Evolutionary conservation across 2,888 invertebrate genomes (phyloP).

Genomic region (Leucoptera coffeella): DNA sequence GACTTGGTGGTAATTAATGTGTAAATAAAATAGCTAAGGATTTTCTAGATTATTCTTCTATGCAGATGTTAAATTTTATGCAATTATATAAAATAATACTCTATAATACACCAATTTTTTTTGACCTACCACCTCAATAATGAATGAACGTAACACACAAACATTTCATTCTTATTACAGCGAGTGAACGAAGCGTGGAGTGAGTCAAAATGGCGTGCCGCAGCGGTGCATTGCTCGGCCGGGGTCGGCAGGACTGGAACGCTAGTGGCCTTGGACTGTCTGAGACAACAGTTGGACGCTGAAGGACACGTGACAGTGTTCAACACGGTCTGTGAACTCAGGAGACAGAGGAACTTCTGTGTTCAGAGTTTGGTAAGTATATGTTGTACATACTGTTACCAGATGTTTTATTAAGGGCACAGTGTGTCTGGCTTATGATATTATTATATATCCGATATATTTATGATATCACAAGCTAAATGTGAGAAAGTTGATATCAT

Average conservation of each 20-base stretch:
- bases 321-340: constrained; percentile 83
- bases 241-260: constrained; percentile 95
- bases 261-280: constrained; percentile 84
- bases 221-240: constrained; percentile 86
- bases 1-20: too few species aligned
- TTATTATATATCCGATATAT: too few species aligned
- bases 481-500: too few species aligned
- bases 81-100: too few species aligned
- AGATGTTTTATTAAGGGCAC: too few species aligned
- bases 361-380: constrained; percentile 77
- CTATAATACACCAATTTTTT: too few species aligned
- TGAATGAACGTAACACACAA: not conserved
- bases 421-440: too few species aligned
- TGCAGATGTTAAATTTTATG: too few species aligned
- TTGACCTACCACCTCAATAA: not conserved
- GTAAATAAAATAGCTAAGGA: too few species aligned
- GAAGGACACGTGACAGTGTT: constrained; percentile 83
- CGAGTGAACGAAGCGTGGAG: constrained; percentile 83
- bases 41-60: too few species aligned
- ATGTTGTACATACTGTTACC: too few species aligned
- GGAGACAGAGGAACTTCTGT: constrained; percentile 87
- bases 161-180: constrained; percentile 11
- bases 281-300: constrained; percentile 78
- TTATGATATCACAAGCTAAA: too few species aligned
- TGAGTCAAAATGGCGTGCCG: constrained; percentile 75